A percentile compares a stretch with the other conserved stretches of the same genome.
Conservation (phyloP, 2,888 invertebrate genomes). For the Drosophila emarginata region DNA sequence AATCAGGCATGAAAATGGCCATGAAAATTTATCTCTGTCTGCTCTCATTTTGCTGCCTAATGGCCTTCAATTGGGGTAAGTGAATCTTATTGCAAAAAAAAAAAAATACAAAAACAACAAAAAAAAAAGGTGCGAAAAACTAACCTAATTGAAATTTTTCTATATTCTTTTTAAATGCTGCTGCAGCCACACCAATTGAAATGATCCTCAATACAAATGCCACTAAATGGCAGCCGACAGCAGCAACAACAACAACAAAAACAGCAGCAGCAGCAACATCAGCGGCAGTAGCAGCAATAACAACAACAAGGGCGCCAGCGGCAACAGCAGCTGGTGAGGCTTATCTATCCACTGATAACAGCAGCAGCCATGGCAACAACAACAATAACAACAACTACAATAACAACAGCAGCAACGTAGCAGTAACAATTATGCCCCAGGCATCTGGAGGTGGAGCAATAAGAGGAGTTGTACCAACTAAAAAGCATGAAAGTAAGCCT, state of each 20-base stretch:
- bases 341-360: slow-evolving; percentile 71
- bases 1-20: slow-evolving; percentile 16
- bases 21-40: slow-evolving; percentile 46
- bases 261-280: slow-evolving; percentile 37
- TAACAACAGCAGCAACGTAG: slow-evolving; percentile 28
- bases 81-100: neutral
- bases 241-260: slow-evolving; percentile 18
- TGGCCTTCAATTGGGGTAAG: slow-evolving; percentile 8
- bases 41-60: slow-evolving; percentile 26
- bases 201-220: slow-evolving; percentile 61
- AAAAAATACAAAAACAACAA: too few relatives aligned
- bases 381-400: slow-evolving; percentile 37
- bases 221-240: slow-evolving; percentile 33
- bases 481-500: slow-evolving; percentile 73
- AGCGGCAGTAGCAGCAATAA: slow-evolving; percentile 11
- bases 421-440: slow-evolving; percentile 33
- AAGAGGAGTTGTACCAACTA: slow-evolving; percentile 48
- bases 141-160: slow-evolving; percentile 50
- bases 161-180: neutral
- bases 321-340: slow-evolving; percentile 68
- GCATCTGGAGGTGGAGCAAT: slow-evolving; percentile 23
- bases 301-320: slow-evolving; percentile 24
- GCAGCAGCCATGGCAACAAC: slow-evolving; percentile 63
- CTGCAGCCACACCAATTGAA: slow-evolving; percentile 70
- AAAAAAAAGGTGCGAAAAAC: neutral